Evolutionary conservation across 2,888 invertebrate species (phyloP).

Genomic region (Hecatera dysodea): DNA sequence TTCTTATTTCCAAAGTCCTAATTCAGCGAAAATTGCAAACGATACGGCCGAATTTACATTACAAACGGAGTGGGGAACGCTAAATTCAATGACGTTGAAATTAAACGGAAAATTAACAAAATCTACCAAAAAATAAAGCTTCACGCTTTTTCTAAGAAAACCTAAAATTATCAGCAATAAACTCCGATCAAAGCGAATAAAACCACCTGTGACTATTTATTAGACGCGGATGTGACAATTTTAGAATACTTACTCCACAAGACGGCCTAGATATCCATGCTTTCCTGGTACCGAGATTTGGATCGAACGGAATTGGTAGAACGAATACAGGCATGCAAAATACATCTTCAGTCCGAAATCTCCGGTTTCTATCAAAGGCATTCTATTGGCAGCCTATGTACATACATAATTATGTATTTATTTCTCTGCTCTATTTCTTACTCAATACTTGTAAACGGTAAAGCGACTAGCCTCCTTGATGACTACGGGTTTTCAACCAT

Average conservation of each 20-base stretch:
- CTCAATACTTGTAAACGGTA: constrained; percentile 9
- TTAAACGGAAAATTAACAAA: constrained; percentile 3
- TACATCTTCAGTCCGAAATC: background rate
- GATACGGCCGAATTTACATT: constrained; percentile 18
- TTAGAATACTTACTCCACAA: constrained; percentile 26
- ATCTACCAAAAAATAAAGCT: background rate
- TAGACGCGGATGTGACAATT: constrained; percentile 36
- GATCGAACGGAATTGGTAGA: background rate
- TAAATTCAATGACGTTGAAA: constrained; percentile 9
- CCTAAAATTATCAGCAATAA: background rate
- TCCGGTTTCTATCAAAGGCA: constrained; percentile 1
- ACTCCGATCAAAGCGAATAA: constrained; percentile 27
- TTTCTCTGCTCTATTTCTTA: constrained; percentile 23
- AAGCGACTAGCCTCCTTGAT: background rate
- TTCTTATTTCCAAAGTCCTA: constrained; percentile 54
- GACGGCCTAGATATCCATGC: constrained; percentile 22
- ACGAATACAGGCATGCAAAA: background rate
- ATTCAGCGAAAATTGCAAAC: constrained; percentile 46
- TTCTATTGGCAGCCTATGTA: background rate
- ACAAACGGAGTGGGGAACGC: background rate
- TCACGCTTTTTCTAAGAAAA: background rate
- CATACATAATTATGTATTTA: constrained; percentile 12
- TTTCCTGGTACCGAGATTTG: constrained; percentile 11
- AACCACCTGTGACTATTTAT: constrained; percentile 42
- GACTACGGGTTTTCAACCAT: constrained; percentile 54